Evolutionary conservation across 1,140 invertebrate genomes (phyloP).

Genomic region (Drosophila sulfurigaster): DNA sequence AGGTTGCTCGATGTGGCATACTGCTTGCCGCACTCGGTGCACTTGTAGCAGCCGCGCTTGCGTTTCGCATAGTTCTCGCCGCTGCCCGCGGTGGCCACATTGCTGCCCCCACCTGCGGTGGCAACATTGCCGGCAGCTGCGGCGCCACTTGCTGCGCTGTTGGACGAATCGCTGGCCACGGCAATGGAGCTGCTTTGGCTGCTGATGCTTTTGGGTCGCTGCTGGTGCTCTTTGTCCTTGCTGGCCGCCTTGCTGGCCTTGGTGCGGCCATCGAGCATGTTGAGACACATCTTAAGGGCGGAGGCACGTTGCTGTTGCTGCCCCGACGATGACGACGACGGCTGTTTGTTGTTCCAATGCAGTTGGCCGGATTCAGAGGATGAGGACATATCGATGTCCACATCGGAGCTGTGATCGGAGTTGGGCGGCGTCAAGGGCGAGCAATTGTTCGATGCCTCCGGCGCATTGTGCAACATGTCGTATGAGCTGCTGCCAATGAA

Average conservation of each 20-base stretch:
- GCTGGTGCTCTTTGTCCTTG: constrained; percentile 57
- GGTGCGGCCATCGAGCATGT: constrained; percentile 78
- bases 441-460: constrained; percentile 75
- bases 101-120: constrained; percentile 6
- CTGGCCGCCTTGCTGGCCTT: constrained; percentile 83
- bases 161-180: constrained; percentile 35
- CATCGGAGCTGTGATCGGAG: constrained; percentile 90
- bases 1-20: constrained; percentile 99
- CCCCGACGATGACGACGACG: constrained; percentile 5
- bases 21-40: constrained; percentile 97
- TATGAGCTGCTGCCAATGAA: constrained; percentile 79
- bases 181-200: constrained; percentile 71
- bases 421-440: constrained; percentile 88
- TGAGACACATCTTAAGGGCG: constrained; percentile 68
- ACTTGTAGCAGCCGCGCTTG: constrained; percentile 91
- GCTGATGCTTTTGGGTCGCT: constrained; percentile 57
- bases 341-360: constrained; percentile 65
- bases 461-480: constrained; percentile 58
- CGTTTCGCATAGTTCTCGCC: constrained; percentile 89
- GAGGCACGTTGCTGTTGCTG: constrained; percentile 60
- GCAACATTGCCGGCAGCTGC: background rate
- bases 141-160: background rate
- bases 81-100: constrained; percentile 36
- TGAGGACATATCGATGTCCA: constrained; percentile 86
- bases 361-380: constrained; percentile 85